phyloP scores from a whole-genome alignment of 2,888 invertebrate species.

The Villa cingulata region DNA sequence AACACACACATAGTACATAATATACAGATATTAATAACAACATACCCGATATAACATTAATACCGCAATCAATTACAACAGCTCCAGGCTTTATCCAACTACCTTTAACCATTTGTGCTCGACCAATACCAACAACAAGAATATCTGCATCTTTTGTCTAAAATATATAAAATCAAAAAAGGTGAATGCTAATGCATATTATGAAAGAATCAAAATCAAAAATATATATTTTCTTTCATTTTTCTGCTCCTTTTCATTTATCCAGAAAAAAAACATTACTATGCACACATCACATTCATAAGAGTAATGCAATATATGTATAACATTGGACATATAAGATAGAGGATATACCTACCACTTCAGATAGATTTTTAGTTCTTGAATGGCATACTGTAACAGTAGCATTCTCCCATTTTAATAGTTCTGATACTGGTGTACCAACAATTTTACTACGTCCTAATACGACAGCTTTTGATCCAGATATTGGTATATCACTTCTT shows the following conservation, averaged over 20 bases:
- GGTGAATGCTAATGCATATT: background rate
- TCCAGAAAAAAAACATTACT: too few relatives aligned
- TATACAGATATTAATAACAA: too few relatives aligned
- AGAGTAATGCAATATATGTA: too few relatives aligned
- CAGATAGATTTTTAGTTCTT: slow-evolving; percentile 67
- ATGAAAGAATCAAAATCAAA: too few relatives aligned
- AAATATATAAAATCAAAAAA: slow-evolving; percentile 1
- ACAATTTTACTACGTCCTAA: slow-evolving; percentile 96
- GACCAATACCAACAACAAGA: slow-evolving; percentile 90
- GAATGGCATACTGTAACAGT: slow-evolving; percentile 98
- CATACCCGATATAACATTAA: slow-evolving; percentile 75
- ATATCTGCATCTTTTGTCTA: slow-evolving; percentile 77
- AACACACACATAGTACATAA: too few relatives aligned
- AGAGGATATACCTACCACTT: slow-evolving; percentile 43
- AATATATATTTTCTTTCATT: background rate
- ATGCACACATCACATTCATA: too few relatives aligned
- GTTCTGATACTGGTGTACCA: slow-evolving; percentile 86
- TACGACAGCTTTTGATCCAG: slow-evolving; percentile 81
- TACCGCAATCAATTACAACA: slow-evolving; percentile 97
- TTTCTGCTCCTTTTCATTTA: background rate
- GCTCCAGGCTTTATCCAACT: slow-evolving; percentile 97
- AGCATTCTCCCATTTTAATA: slow-evolving; percentile 92
- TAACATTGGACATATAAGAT: background rate
- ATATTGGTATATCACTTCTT: slow-evolving; percentile 58
- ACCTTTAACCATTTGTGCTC: slow-evolving; percentile 77